Evolutionary conservation across 23 tunicate species (phyloP).

Genomic region (Aplidium turbinatum): DNA sequence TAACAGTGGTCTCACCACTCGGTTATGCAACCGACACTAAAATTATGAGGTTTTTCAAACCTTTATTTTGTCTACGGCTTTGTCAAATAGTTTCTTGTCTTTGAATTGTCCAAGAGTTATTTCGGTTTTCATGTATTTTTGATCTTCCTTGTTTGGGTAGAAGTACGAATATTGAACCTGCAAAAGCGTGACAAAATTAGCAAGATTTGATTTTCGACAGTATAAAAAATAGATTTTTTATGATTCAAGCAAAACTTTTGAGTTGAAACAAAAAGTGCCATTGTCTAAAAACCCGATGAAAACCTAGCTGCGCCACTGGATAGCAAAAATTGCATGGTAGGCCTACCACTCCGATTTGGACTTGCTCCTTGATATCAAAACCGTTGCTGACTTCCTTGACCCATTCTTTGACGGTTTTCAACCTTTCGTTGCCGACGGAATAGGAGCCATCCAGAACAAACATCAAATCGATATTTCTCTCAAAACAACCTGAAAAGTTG

Average conservation of each 20-base stretch:
- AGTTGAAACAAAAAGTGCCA: too few species aligned
- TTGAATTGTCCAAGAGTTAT: conserved; percentile 51
- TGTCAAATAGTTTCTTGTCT: conserved; percentile 43
- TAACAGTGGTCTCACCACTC: too few species aligned
- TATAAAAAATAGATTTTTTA: too few species aligned
- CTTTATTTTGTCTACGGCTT: conserved; percentile 40
- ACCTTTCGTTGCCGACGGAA: conserved; percentile 61
- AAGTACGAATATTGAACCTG: conserved; percentile 89
- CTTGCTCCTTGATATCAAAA: conserved; percentile 57
- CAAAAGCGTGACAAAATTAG: too few species aligned
- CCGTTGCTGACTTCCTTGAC: conserved; percentile 74
- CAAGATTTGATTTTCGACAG: too few species aligned
- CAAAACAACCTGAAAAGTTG: conserved; percentile 75
- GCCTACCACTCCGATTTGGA: conserved; percentile 92
- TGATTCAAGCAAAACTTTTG: too few species aligned
- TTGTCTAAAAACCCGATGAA: too few species aligned
- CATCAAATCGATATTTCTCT: conserved; percentile 70
- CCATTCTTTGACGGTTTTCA: conserved; percentile 70
- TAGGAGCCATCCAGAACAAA: conserved; percentile 78
- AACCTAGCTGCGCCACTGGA: too few species aligned
- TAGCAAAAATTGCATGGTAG: not conserved
- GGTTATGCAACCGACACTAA: too few species aligned
- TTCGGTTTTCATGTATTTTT: conserved; percentile 63
- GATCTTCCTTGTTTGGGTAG: conserved; percentile 26
- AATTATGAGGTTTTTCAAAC: conserved; percentile 17